These are phyloP conservation scores for Archaeoteleia sp. DNA, from an alignment of 2,888 invertebrate genomes.

Conservation along the genomic window DNA sequence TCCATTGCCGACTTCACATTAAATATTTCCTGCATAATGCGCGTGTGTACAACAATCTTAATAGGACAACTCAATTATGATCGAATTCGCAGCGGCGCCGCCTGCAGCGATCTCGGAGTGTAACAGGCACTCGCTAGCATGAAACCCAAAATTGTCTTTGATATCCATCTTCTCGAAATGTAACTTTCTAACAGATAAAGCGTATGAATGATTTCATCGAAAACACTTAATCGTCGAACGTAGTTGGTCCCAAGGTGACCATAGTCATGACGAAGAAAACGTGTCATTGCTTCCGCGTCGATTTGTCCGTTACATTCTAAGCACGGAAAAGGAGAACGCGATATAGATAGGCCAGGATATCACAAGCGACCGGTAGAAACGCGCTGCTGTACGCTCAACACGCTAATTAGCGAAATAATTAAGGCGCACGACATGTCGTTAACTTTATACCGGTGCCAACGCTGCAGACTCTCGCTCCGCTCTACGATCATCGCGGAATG, in stretches of 20 bases:
- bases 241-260: slow-evolving; percentile 2
- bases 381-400: slow-evolving; percentile 2
- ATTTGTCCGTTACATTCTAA: slow-evolving; percentile 8
- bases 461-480: neutral
- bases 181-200: slow-evolving; percentile 2
- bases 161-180: neutral
- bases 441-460: slow-evolving; percentile 9
- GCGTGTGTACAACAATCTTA: neutral
- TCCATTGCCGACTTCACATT: neutral
- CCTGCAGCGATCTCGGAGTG: too few species aligned
- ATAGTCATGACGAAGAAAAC: slow-evolving; percentile 2
- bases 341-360: slow-evolving; percentile 6
- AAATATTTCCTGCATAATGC: slow-evolving; percentile 2
- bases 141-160: neutral
- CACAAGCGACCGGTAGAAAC: slow-evolving; percentile 1
- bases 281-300: slow-evolving; percentile 5
- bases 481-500: slow-evolving; percentile 1
- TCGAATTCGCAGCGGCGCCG: neutral
- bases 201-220: neutral
- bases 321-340: neutral
- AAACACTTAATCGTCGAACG: slow-evolving; percentile 6
- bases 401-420: slow-evolving; percentile 11
- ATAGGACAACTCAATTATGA: slow-evolving; percentile 2
- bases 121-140: neutral
- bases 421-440: slow-evolving; percentile 10